Percentiles rank a stretch among this genome's conserved stretches.
Evolutionary conservation across 1,140 invertebrate species (phyloP).

Genomic region (Hestina assimilis): DNA sequence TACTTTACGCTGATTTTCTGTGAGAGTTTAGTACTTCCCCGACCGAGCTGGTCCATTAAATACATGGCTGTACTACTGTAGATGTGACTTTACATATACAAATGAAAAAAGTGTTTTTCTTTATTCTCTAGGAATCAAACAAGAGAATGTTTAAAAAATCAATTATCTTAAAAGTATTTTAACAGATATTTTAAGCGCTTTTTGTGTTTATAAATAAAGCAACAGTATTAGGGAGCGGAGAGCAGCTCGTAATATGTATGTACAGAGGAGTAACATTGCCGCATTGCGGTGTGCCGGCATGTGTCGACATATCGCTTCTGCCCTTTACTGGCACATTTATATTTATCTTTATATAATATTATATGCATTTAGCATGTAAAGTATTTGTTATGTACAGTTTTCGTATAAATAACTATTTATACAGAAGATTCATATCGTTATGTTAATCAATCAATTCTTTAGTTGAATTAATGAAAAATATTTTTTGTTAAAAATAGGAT

Average conservation of each 20-base stretch:
- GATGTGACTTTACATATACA: no score
- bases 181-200: conserved; percentile 44
- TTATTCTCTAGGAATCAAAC: not conserved
- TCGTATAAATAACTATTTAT: no score
- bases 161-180: conserved; percentile 10
- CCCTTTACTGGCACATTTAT: conserved; percentile 60
- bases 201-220: conserved; percentile 58
- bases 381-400: no score
- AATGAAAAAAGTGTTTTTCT: not conserved
- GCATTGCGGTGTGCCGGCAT: conserved; percentile 69
- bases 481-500: no score
- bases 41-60: no score
- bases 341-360: conserved; percentile 8
- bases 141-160: not conserved
- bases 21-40: no score
- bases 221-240: conserved; percentile 58
- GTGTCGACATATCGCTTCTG: conserved; percentile 69
- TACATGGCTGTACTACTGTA: no score
- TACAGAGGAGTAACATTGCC: conserved; percentile 68
- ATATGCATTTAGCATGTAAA: not conserved
- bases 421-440: no score
- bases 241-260: conserved; percentile 60
- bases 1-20: no score
- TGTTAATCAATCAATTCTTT: no score
- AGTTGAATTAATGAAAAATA: no score